Conservation (phyloP, 2,797 vertebrate genomes). For the Lepilemur ruficaudatus region DNA sequence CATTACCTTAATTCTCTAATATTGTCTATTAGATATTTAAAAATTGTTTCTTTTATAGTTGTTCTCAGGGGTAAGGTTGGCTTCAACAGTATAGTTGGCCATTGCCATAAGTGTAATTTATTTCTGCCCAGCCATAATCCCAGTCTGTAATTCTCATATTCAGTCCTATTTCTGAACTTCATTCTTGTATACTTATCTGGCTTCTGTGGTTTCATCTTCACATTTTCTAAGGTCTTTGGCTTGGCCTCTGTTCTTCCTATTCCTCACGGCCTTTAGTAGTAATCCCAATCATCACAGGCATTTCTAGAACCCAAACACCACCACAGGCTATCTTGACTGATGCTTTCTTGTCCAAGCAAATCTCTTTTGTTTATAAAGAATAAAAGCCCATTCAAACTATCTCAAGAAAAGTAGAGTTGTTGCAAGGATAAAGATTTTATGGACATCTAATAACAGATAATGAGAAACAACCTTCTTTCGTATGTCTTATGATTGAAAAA, state of each 20-base stretch:
- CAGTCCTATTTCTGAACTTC: not conserved
- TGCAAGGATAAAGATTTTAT: not conserved
- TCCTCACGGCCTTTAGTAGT: not conserved
- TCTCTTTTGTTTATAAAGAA: not conserved
- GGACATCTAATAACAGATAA: not conserved
- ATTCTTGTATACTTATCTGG: not conserved
- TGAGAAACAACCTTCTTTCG: not conserved
- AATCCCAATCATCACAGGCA: not conserved
- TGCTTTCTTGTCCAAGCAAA: not conserved
- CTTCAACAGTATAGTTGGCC: not conserved
- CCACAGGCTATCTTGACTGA: not conserved
- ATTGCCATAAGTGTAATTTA: not conserved
- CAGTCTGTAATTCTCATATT: not conserved
- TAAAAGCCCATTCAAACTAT: not conserved
- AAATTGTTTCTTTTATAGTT: not conserved
- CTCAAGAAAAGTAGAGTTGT: not conserved
- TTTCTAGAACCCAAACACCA: not conserved
- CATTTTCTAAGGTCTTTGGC: not conserved
- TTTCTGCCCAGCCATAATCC: not conserved
- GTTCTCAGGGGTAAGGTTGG: not conserved
- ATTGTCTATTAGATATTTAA: not conserved
- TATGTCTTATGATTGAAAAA: not conserved
- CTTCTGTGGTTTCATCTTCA: not conserved
- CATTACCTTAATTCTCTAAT: not conserved
- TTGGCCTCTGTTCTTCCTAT: not conserved